Percentiles rank a stretch among this genome's conserved stretches.
Conservation (phyloP, 2,797 vertebrate genomes). For the Gorsachius magnificus region DNA sequence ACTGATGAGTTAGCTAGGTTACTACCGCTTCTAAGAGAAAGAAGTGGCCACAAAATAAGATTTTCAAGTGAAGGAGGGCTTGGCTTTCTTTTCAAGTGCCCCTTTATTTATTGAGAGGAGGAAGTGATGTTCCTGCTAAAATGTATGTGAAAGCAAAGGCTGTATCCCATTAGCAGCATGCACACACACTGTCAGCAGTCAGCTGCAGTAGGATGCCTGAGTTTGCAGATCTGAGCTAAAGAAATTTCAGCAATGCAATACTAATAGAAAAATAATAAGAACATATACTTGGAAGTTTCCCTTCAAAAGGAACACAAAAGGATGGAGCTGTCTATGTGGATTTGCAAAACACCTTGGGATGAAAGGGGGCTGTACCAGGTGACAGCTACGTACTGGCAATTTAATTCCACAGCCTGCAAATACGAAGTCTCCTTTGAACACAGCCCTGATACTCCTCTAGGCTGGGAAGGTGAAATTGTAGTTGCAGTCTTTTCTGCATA, state of each 20-base stretch:
- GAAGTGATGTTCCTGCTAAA: conserved; percentile 48
- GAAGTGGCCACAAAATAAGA: conserved; percentile 2
- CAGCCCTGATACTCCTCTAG: neutral
- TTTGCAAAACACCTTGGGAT: neutral
- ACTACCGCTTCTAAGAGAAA: neutral
- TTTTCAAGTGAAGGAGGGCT: conserved; percentile 25
- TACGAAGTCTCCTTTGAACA: neutral
- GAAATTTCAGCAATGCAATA: neutral
- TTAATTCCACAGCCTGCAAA: neutral
- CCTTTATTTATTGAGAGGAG: conserved; percentile 37
- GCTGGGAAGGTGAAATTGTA: neutral
- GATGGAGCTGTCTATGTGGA: neutral
- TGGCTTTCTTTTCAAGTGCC: conserved; percentile 39
- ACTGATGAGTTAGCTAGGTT: conserved; percentile 9
- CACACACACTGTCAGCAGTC: conserved; percentile 28
- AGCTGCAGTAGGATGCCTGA: conserved; percentile 41
- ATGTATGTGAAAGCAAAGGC: conserved; percentile 20
- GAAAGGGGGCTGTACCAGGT: neutral
- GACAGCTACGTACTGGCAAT: neutral
- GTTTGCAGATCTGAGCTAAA: conserved; percentile 34
- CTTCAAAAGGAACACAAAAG: conserved; percentile 1
- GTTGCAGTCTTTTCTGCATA: neutral
- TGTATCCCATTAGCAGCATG: neutral
- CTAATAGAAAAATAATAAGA: neutral
- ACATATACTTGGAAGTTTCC: neutral